phyloP scores from a whole-genome alignment of 2,797 vertebrate genomes.

The Chanos chanos region DNA sequence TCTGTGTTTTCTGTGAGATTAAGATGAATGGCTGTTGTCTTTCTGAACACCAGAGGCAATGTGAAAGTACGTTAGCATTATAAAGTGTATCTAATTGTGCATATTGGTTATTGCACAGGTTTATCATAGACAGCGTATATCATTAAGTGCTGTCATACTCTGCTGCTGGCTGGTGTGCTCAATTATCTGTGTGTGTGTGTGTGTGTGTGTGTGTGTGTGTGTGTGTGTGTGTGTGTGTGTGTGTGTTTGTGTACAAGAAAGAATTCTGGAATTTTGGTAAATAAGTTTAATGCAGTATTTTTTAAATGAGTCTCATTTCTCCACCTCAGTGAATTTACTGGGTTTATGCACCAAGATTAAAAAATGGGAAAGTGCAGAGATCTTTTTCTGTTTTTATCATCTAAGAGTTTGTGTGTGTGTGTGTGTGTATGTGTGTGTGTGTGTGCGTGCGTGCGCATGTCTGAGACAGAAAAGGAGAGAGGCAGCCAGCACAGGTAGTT shows the following conservation, averaged over 20 bases:
- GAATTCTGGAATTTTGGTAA: conserved; percentile 20
- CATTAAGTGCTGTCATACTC: not conserved
- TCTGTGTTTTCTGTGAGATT: not conserved
- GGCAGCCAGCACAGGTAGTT: not conserved
- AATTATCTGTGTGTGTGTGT: conserved; percentile 18
- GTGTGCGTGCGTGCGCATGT: not conserved
- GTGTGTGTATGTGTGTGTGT: not conserved
- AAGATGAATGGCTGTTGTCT: not conserved
- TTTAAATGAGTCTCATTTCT: not conserved
- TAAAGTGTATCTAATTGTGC: not conserved
- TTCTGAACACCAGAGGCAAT: not conserved
- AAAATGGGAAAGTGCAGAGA: not conserved
- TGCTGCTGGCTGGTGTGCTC: no score
- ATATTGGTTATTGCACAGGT: not conserved
- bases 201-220: not conserved
- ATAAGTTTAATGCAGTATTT: not conserved
- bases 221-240: not conserved
- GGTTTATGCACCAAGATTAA: not conserved
- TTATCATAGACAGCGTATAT: not conserved
- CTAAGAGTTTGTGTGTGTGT: no score
- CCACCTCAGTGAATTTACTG: not conserved
- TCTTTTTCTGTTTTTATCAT: not conserved
- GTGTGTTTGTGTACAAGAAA: conserved; percentile 5
- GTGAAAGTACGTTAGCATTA: not conserved
- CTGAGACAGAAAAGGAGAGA: not conserved